phyloP scores from a whole-genome alignment of 2,888 invertebrate genomes.

The Parasteatoda lunata region DNA sequence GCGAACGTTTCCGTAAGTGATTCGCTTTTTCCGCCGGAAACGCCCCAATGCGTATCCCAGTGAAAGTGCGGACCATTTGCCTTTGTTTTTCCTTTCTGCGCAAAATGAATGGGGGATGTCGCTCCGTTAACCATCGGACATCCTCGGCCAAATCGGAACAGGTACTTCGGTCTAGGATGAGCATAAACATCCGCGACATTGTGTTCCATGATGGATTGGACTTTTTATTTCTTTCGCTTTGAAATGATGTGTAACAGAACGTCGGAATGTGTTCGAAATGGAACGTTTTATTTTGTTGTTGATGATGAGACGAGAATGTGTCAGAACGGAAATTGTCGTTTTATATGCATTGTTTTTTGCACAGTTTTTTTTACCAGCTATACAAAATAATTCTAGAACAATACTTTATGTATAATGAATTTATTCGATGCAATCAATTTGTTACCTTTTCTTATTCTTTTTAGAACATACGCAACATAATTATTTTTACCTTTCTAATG shows the following conservation, averaged over 20 bases:
- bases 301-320: too few relatives aligned
- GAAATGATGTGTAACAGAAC: background rate
- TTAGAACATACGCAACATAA: too few relatives aligned
- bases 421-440: too few relatives aligned
- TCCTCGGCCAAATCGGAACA: background rate
- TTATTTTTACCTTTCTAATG: too few relatives aligned
- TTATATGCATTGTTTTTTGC: too few relatives aligned
- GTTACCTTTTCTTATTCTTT: too few relatives aligned
- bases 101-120: background rate
- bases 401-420: too few relatives aligned
- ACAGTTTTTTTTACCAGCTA: too few relatives aligned
- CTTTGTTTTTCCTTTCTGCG: conserved; percentile 1
- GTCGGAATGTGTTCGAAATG: too few relatives aligned
- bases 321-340: too few relatives aligned
- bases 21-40: conserved; percentile 38
- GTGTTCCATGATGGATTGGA: background rate
- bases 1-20: conserved; percentile 14
- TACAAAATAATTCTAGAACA: too few relatives aligned
- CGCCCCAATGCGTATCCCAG: conserved; percentile 6
- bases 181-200: background rate
- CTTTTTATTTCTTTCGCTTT: background rate
- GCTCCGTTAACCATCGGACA: background rate
- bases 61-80: conserved; percentile 15
- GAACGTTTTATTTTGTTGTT: too few relatives aligned
- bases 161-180: background rate